Evolutionary conservation across 2,888 invertebrate species (phyloP).

Genomic region (Euplexia lucipara): DNA sequence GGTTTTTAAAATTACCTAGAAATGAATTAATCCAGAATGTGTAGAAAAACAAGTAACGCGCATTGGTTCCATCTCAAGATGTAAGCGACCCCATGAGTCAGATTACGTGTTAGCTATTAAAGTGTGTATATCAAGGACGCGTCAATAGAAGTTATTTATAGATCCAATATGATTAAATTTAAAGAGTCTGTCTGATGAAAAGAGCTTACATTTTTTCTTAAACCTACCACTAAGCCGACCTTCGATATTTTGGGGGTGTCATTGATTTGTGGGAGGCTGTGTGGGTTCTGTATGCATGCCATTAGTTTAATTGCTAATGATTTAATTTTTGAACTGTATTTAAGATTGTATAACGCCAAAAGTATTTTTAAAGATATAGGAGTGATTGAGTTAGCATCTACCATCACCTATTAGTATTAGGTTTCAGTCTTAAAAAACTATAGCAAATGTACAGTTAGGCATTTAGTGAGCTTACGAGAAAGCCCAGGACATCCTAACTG

Average conservation of each 20-base stretch:
- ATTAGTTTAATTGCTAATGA: background rate
- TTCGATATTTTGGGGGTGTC: background rate
- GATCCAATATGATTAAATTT: constrained; percentile 20
- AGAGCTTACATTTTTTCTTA: background rate
- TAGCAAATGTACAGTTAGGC: constrained; percentile 3
- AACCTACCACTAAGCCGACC: background rate
- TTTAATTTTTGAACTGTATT: background rate
- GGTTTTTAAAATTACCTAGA: background rate
- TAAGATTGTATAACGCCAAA: too few relatives aligned
- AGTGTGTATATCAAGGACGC: constrained; percentile 30
- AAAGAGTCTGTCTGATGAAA: constrained; percentile 1
- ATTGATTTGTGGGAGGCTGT: background rate
- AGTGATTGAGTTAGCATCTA: too few relatives aligned
- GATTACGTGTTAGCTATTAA: constrained; percentile 10
- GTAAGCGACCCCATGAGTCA: constrained; percentile 9
- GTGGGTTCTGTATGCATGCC: background rate
- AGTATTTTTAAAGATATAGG: too few relatives aligned
- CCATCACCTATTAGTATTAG: background rate
- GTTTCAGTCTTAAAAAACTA: background rate
- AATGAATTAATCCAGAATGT: too few relatives aligned
- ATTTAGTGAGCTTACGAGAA: constrained; percentile 51
- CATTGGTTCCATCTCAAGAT: background rate
- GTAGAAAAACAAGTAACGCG: background rate
- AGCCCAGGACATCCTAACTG: constrained; percentile 69
- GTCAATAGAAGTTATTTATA: constrained; percentile 42